Evolutionary conservation across 2,113 vertebrate species (phyloP), one percentile per base, ranked within the genome.

Genomic region (Petromus typicus): DNA sequence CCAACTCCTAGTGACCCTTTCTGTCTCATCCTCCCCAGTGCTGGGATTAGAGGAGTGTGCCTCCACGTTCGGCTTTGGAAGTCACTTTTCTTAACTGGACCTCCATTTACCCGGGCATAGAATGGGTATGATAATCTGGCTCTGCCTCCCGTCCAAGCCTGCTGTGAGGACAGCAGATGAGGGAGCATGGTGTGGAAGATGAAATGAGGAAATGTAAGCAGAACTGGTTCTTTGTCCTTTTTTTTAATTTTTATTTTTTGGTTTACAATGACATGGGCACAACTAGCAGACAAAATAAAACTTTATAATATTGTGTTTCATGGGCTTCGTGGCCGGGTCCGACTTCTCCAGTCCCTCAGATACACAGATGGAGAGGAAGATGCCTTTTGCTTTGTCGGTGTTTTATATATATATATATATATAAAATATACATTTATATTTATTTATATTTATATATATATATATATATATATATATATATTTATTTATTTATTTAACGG

Each of bases 121-220:
- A 56, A 34, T 71, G 10, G 54, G 61, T 56, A 43, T 88, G 61
- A 22, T 37, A 13, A 54, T 86, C 61, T 88, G 56, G 14, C n/a
- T 86, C 59, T 81, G 23, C 69, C 27, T 84, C 32, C 8, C 1
- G 84, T n/a, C 11, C 16, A 17, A 66, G 30, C 56, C 48, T 88
- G 25, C 40, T 48, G 34, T 59, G 37, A 90, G 43, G n/a, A 71
- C 1, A 57, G n/a, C 27, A 86, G 80, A 73, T 20, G 20, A 30
- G 75, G n/a, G 91, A 59, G 83, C 37, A 79, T 61, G 84, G 83
- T 89, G 48, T 40, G 40, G 32, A 57, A 17, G 20, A 45, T 23
- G 27, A 89, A 86, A 79, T 83, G 45, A 80, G 10, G 56, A 76
- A 69, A 93, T 78, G 37, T 71, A 86, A 80, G 79, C 30, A 78